A percentile compares a stretch with the other conserved stretches of the same genome.
phyloP scores from a whole-genome alignment of 1,140 invertebrate genomes.

The Goniozus legneri region DNA sequence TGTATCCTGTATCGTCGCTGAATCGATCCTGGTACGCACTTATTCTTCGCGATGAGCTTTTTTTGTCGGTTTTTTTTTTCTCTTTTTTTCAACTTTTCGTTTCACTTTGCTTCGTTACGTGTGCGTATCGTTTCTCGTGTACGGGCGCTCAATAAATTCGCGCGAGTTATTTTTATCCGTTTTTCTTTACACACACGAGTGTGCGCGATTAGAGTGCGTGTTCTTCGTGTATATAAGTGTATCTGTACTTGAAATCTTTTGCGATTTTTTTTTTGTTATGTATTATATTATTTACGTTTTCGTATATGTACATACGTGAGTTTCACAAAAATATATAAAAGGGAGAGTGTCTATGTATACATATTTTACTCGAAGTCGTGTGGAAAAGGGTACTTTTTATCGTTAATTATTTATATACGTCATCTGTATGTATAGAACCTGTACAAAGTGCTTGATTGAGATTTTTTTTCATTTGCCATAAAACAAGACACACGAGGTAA shows the following conservation, averaged over 20 bases:
- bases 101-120: not conserved
- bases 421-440: slow-evolving; percentile 28
- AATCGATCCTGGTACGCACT: too few relatives aligned
- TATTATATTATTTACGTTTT: slow-evolving; percentile 32
- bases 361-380: slow-evolving; percentile 40
- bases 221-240: not conserved
- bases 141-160: not conserved
- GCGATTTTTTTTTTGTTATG: slow-evolving; percentile 12
- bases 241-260: not conserved
- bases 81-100: not conserved
- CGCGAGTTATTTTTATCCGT: too few relatives aligned
- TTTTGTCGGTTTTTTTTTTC: not conserved
- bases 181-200: too few relatives aligned
- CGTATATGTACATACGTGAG: slow-evolving; percentile 49
- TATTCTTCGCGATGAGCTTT: too few relatives aligned
- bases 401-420: slow-evolving; percentile 21
- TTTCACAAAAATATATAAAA: slow-evolving; percentile 56
- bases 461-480: slow-evolving; percentile 40
- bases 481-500: slow-evolving; percentile 54
- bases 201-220: too few relatives aligned
- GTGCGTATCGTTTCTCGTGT: not conserved
- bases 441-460: slow-evolving; percentile 51
- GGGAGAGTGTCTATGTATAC: slow-evolving; percentile 47
- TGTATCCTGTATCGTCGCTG: too few relatives aligned
- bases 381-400: slow-evolving; percentile 43